Evolutionary conservation across 2,888 invertebrate species (phyloP).

Genomic region (Eupithecia exiguata): DNA sequence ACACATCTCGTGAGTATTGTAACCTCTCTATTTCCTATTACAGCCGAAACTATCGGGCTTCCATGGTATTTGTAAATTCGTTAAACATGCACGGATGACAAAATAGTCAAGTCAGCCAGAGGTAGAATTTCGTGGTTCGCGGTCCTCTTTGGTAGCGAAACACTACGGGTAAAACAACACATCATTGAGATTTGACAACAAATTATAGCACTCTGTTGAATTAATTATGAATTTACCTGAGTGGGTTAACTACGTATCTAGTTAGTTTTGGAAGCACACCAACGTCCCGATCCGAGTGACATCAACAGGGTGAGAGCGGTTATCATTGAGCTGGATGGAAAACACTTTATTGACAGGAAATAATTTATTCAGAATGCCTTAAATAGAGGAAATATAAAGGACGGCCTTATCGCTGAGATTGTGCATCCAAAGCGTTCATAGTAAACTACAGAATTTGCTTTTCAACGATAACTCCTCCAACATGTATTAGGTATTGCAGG

Average conservation of each 20-base stretch:
- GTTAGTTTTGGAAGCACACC: too few relatives aligned
- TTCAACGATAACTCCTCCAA: too few relatives aligned
- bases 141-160: background rate
- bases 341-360: too few relatives aligned
- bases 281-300: too few relatives aligned
- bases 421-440: too few relatives aligned
- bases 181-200: background rate
- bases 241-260: background rate
- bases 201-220: background rate
- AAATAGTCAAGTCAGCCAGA: background rate
- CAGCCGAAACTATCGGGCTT: background rate
- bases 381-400: too few relatives aligned
- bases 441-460: too few relatives aligned
- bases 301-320: too few relatives aligned
- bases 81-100: background rate
- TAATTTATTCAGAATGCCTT: too few relatives aligned
- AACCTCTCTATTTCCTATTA: background rate
- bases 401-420: too few relatives aligned
- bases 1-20: conserved; percentile 3
- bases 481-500: too few relatives aligned
- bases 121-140: background rate
- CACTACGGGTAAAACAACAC: background rate
- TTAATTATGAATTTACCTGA: background rate
- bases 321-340: too few relatives aligned
- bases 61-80: background rate